These are phyloP conservation scores for Cyprinus carpio DNA, from an alignment of 2,113 vertebrate genomes.

Conservation along the genomic window DNA sequence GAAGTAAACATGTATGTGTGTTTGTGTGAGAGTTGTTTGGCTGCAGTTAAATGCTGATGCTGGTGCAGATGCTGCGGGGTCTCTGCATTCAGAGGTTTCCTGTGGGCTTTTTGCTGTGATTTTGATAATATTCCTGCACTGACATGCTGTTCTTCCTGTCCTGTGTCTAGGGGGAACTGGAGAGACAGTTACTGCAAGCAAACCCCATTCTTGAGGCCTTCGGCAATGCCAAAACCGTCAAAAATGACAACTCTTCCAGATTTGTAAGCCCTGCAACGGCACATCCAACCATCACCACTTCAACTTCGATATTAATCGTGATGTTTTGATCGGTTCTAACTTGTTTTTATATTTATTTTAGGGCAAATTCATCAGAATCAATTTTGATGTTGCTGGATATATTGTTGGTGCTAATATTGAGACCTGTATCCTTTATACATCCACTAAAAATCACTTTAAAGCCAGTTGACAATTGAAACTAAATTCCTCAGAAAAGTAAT, in stretches of 20 bases:
- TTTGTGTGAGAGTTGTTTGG: slow-evolving; percentile 21
- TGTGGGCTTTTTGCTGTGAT: not conserved
- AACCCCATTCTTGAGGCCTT: slow-evolving; percentile 92
- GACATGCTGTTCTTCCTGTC: slow-evolving; percentile 54
- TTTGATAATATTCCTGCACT: slow-evolving; percentile 26
- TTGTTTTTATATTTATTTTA: slow-evolving; percentile 52
- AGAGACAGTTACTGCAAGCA: slow-evolving; percentile 88
- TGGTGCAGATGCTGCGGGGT: not conserved
- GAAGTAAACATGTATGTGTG: not conserved
- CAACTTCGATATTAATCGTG: not conserved
- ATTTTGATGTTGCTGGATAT: slow-evolving; percentile 82
- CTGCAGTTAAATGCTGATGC: not conserved
- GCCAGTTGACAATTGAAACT: not conserved
- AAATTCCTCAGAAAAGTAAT: not conserved
- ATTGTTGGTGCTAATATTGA: slow-evolving; percentile 86
- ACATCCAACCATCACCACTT: not conserved
- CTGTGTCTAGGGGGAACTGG: slow-evolving; percentile 83
- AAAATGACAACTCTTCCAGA: slow-evolving; percentile 91
- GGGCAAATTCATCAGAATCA: slow-evolving; percentile 85
- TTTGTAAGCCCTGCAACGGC: slow-evolving; percentile 78
- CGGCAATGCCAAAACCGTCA: slow-evolving; percentile 89
- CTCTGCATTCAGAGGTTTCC: not conserved
- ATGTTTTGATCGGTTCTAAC: slow-evolving; percentile 16
- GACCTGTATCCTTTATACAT: slow-evolving; percentile 79
- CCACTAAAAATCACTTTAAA: not conserved